These are phyloP conservation scores for Planiliza haematocheilus DNA, from an alignment of 2,113 vertebrate species.

Conservation along the genomic window DNA sequence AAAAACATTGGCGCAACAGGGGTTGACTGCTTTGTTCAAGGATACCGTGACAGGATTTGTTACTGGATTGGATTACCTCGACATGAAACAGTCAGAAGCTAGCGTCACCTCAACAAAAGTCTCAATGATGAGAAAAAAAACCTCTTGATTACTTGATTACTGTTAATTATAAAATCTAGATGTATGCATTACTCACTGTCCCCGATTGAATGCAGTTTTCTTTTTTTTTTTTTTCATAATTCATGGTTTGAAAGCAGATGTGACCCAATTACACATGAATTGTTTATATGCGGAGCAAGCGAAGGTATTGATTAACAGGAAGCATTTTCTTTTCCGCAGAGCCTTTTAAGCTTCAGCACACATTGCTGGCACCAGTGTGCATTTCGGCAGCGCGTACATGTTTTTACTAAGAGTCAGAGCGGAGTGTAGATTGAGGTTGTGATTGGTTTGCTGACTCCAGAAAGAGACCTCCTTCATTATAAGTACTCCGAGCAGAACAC, in stretches of 20 bases:
- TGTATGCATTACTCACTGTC: neutral
- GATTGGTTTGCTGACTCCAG: constrained; percentile 43
- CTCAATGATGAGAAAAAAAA: neutral
- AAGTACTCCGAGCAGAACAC: constrained; percentile 56
- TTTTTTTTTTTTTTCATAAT: constrained; percentile 14
- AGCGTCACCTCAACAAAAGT: neutral
- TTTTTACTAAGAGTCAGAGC: constrained; percentile 1
- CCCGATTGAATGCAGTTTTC: constrained; percentile 25
- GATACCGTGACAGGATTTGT: constrained; percentile 9
- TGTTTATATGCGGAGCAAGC: constrained; percentile 37
- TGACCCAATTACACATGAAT: constrained; percentile 17
- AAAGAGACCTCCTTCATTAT: constrained; percentile 43
- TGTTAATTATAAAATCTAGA: constrained; percentile 11
- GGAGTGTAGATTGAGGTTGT: constrained; percentile 25
- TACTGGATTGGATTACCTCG: neutral
- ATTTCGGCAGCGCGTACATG: neutral
- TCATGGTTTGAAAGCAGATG: constrained; percentile 28
- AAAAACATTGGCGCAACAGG: constrained; percentile 1
- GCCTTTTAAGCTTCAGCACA: neutral
- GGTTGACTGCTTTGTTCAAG: constrained; percentile 16
- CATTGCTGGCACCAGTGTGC: neutral
- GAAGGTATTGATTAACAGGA: constrained; percentile 13
- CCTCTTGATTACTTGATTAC: neutral
- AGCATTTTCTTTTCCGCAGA: constrained; percentile 15
- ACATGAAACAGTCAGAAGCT: neutral